phyloP scores from a whole-genome alignment of 2,113 vertebrate genomes.

The Gulo gulo region DNA sequence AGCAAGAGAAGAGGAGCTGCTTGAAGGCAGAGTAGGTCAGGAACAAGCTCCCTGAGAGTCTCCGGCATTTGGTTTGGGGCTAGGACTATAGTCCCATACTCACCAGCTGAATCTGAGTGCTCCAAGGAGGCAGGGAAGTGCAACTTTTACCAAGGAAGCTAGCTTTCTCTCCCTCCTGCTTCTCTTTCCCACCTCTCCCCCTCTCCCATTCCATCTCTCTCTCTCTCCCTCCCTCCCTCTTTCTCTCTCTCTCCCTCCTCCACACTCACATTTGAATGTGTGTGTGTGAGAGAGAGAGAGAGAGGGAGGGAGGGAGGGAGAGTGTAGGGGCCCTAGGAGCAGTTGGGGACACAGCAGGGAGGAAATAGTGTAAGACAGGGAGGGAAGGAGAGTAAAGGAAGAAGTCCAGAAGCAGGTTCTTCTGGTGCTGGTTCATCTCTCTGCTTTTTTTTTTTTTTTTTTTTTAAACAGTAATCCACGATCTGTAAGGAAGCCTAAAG shows the following conservation, averaged over 20 bases:
- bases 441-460: background rate
- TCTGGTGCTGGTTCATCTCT: background rate
- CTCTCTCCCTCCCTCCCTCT: background rate
- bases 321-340: background rate
- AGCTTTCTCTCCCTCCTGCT: background rate
- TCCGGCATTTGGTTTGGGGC: background rate
- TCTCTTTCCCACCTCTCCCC: background rate
- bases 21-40: background rate
- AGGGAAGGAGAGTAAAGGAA: background rate
- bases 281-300: background rate
- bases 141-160: background rate
- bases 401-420: background rate
- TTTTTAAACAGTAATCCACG: slow-evolving; percentile 9
- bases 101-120: background rate
- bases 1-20: background rate
- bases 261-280: background rate
- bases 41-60: background rate
- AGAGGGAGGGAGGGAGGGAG: too few species aligned
- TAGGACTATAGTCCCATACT: background rate
- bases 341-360: background rate
- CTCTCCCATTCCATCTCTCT: background rate
- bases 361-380: background rate
- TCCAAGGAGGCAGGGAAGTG: background rate
- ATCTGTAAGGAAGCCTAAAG: background rate
- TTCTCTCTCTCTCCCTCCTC: background rate